phyloP scores from a whole-genome alignment of 2,113 vertebrate genomes.

The Cathartes aura region DNA sequence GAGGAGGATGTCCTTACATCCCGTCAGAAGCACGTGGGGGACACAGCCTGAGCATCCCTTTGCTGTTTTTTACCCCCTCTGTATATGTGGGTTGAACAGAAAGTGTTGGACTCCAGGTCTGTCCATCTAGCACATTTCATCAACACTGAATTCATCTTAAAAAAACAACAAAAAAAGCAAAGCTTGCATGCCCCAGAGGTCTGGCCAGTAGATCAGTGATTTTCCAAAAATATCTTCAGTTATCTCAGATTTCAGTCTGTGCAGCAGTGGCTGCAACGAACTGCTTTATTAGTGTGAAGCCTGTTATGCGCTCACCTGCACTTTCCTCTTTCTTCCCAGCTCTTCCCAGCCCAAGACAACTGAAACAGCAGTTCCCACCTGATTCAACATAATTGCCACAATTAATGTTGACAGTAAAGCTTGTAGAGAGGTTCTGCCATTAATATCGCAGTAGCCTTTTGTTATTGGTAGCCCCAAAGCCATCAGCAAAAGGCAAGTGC shows the following conservation, averaged over 20 bases:
- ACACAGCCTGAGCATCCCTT: neutral
- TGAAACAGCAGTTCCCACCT: slow-evolving; percentile 15
- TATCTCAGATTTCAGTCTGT: slow-evolving; percentile 2
- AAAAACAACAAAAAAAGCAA: neutral
- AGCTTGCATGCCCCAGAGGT: neutral
- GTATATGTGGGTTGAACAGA: neutral
- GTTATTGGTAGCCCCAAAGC: neutral
- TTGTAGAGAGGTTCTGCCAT: neutral
- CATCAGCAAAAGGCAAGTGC: neutral
- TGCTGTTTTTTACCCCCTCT: neutral
- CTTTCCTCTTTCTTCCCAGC: neutral
- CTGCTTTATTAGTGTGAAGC: neutral
- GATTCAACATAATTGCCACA: neutral
- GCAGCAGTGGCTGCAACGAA: neutral
- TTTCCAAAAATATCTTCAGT: neutral
- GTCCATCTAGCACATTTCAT: neutral
- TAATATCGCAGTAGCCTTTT: neutral
- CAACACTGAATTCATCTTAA: neutral
- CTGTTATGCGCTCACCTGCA: neutral
- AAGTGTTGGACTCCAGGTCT: neutral
- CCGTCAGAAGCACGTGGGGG: rapidly evolving
- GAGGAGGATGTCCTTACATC: neutral
- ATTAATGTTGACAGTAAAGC: slow-evolving; percentile 12
- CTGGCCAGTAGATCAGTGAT: neutral
- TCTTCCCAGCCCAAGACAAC: neutral